A percentile compares a stretch with the other conserved stretches of the same genome.
Conservation (phyloP, 2,113 vertebrate genomes). For the Myotis davidii region DNA sequence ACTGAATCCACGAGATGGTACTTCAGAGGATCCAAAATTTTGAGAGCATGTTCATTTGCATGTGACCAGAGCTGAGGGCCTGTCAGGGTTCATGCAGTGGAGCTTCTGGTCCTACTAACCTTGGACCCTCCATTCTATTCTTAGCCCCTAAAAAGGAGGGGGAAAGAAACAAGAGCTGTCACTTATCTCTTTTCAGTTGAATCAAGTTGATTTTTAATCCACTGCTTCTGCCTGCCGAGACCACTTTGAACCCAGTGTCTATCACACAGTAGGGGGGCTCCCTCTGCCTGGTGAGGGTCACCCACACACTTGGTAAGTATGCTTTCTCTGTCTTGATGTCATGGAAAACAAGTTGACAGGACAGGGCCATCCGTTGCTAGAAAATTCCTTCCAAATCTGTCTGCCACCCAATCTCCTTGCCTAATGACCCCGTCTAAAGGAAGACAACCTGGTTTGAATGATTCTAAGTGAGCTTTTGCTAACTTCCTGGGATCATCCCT, state of each 20-base stretch:
- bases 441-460: not conserved
- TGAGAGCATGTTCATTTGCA: not conserved
- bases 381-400: not conserved
- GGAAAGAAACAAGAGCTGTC: not conserved
- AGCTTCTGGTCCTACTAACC: not conserved
- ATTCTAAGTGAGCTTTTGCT: not conserved
- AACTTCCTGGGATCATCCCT: not conserved
- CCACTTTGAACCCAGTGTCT: not conserved
- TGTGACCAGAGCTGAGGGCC: not conserved
- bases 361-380: not conserved
- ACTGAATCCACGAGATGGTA: not conserved
- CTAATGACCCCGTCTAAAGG: not conserved
- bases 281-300: not conserved
- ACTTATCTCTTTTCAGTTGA: not conserved
- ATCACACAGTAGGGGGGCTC: not conserved
- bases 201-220: not conserved
- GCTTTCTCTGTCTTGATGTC: not conserved
- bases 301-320: not conserved
- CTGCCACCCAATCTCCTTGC: not conserved
- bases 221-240: not conserved
- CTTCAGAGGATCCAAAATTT: not conserved
- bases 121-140: not conserved
- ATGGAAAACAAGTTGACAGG: not conserved
- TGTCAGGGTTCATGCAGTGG: fast-evolving
- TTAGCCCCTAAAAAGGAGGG: not conserved